Evolutionary conservation across 2,888 invertebrate genomes (phyloP), one percentile per base, ranked within the genome.

Genomic region (Lochmaea capreae): DNA sequence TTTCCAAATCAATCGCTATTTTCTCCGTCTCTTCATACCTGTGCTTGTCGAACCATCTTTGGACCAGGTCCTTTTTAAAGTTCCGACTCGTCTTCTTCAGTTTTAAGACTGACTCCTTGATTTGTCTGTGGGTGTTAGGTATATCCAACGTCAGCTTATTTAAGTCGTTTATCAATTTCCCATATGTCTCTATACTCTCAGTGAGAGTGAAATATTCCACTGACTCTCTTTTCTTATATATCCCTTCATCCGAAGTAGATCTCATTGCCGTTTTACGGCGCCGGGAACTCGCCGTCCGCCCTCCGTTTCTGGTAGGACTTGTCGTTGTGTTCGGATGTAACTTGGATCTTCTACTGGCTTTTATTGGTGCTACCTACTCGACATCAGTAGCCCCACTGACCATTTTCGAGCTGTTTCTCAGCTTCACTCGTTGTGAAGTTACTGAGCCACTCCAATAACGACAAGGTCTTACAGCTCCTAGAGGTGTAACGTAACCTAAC

Each of bases 331-430:
- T 62, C 39, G 2, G 12, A 14, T 39, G 42, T 62, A 33, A 12
- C 39, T 54, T 54, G 1, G 22, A 22, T 54, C 39, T 62, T 33
- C 33, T 39, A 62, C 62, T 62, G 62, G 62, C 62, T 5, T 39
- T 62, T 62, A 26, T 16, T 39, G 62, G 62, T 26, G 62, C 10
- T 33, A 33, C 62, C 39, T 62, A 62, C 4, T 39, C 39, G 62
- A 62, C 62, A 39, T 62, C 12, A 4, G 39, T 62, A 33, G 6
- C 62, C 62, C 62, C 39, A 39, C 62, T 5, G 33, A 39, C 62
- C 62, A 33, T 62, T 42, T 1, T 22, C 3, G 42, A 10, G 42
- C 9, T 42, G 42, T 11, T 62, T 62, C 18, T 59, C 2, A 39
- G 22, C 22, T 22, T 22, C 22, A 22, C 22, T 59, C 12, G 4